A percentile compares a stretch with the other conserved stretches of the same genome.
These are phyloP conservation scores for Vulpes lagopus DNA, from an alignment of 2,113 vertebrate genomes.

Conservation along the genomic window DNA sequence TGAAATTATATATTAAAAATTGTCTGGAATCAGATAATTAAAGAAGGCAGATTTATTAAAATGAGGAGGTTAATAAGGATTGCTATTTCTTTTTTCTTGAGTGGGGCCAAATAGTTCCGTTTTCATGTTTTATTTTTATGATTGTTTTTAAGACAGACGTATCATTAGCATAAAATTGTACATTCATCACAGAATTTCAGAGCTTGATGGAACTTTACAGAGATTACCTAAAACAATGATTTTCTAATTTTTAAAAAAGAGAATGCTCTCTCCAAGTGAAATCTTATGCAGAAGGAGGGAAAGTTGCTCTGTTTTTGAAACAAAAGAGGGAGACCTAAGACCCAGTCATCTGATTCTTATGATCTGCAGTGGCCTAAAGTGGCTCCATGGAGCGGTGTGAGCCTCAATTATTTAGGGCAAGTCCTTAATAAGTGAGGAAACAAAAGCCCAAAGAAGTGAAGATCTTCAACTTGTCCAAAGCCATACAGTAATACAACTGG, in stretches of 20 bases:
- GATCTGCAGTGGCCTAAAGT: not conserved
- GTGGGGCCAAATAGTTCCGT: not conserved
- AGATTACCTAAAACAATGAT: not conserved
- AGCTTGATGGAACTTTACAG: not conserved
- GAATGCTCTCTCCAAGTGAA: constrained; percentile 27
- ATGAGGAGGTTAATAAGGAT: not conserved
- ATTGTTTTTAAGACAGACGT: not conserved
- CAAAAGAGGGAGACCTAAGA: not conserved
- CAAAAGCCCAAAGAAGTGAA: constrained; percentile 12
- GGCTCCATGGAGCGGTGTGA: not conserved
- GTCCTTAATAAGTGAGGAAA: not conserved
- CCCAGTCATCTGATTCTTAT: not conserved
- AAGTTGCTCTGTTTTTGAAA: constrained; percentile 27
- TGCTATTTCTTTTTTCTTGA: not conserved
- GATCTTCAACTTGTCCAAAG: not conserved
- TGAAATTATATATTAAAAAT: constrained; percentile 33
- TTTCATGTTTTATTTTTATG: constrained; percentile 10
- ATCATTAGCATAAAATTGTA: constrained; percentile 3
- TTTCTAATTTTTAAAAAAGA: constrained; percentile 53
- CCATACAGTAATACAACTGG: not conserved
- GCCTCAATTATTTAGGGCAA: constrained; percentile 10
- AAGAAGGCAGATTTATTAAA: constrained; percentile 43
- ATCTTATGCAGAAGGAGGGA: not conserved
- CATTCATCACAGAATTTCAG: constrained; percentile 7
- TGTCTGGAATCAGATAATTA: not conserved